These are phyloP conservation scores for Sorex fumeus DNA, from an alignment of 2,113 vertebrate genomes.

Conservation along the genomic window DNA sequence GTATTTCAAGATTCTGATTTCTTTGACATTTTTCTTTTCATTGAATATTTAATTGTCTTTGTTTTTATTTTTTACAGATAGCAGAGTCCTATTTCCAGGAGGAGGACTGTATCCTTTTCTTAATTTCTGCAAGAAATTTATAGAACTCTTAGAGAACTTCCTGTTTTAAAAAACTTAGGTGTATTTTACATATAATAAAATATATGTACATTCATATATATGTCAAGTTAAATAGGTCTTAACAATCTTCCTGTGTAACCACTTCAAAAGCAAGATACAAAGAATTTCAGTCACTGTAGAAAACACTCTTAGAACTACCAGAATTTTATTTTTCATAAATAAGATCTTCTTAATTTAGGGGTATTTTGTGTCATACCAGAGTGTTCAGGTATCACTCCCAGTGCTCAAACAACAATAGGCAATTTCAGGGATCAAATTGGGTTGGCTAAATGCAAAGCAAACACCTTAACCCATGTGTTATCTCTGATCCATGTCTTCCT, in stretches of 20 bases:
- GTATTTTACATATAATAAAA: background rate
- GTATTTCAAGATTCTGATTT: conserved; percentile 29
- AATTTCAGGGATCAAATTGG: no score
- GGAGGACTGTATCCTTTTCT: conserved; percentile 97
- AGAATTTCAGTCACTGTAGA: conserved; percentile 15
- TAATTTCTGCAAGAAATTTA: conserved; percentile 53
- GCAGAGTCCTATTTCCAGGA: conserved; percentile 96
- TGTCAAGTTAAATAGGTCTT: background rate
- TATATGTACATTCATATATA: background rate
- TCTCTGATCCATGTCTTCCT: no score
- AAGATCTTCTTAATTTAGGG: background rate
- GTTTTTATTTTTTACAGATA: conserved; percentile 89
- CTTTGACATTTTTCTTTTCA: conserved; percentile 22
- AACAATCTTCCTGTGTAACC: background rate
- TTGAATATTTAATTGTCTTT: conserved; percentile 23
- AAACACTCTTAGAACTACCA: conserved; percentile 22
- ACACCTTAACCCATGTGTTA: no score
- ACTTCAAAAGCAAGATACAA: conserved; percentile 11
- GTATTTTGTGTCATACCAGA: no score
- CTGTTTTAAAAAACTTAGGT: background rate
- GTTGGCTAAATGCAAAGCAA: no score
- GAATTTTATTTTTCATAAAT: conserved; percentile 29
- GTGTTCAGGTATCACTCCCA: no score
- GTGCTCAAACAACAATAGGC: no score
- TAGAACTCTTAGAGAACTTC: background rate